A percentile compares a stretch with the other conserved stretches of the same genome.
phyloP scores from a whole-genome alignment of 2,797 vertebrate genomes.

The Manis pentadactyla region DNA sequence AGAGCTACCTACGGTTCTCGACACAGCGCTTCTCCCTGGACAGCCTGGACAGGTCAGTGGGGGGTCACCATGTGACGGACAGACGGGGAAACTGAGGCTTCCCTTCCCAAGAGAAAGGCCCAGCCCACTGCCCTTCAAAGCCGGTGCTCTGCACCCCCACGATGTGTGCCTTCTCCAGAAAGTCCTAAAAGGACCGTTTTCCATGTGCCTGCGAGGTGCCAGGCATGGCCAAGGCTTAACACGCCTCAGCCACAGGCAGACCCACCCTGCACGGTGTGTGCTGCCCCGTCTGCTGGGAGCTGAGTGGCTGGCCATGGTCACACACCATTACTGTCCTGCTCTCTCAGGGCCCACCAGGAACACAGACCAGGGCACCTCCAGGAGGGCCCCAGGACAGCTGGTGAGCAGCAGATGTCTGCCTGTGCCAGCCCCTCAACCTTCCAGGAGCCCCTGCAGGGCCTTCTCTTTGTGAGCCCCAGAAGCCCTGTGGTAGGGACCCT shows the following conservation, averaged over 20 bases:
- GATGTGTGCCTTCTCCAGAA: not conserved
- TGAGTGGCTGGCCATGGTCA: not conserved
- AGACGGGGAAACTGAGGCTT: not conserved
- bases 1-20: conserved; percentile 84
- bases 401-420: not conserved
- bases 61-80: not conserved
- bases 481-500: not conserved
- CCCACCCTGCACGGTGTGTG: no score
- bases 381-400: not conserved
- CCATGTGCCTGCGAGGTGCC: not conserved
- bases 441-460: not conserved
- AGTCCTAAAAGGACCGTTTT: not conserved
- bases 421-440: not conserved
- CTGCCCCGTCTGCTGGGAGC: no score
- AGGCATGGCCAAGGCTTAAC: not conserved
- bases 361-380: not conserved
- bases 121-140: not conserved
- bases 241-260: not conserved
- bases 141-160: accelerated
- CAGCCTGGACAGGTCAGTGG: conserved; percentile 80
- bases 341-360: not conserved
- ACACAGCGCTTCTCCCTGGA: conserved; percentile 83
- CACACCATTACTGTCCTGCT: accelerated
- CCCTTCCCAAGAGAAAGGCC: not conserved
- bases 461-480: not conserved